Conservation (phyloP, 2,888 invertebrate species). For the Pandemis heparana region DNA sequence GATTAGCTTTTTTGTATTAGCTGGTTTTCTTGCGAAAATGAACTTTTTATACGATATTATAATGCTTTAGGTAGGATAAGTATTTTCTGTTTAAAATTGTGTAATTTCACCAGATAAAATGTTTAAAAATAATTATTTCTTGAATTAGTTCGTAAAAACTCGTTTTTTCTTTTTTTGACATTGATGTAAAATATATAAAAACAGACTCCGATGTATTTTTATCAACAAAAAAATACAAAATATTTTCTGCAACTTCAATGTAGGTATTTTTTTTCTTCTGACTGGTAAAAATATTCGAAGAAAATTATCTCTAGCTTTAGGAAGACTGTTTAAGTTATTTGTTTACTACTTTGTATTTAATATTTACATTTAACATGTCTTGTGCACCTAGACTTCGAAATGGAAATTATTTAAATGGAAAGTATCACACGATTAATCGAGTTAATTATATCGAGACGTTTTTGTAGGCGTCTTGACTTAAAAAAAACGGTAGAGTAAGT, state of each 20-base stretch:
- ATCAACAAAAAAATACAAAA: background rate
- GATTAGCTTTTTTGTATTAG: conserved; percentile 38
- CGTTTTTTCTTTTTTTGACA: background rate
- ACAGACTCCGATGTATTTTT: background rate
- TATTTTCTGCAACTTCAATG: background rate
- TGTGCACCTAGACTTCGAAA: background rate
- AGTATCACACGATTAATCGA: too few relatives aligned
- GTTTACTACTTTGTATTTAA: conserved; percentile 11
- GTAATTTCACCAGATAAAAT: conserved; percentile 12
- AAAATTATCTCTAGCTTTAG: conserved; percentile 8
- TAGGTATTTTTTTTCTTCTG: background rate
- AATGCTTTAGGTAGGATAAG: conserved; percentile 2
- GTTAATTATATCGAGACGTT: too few relatives aligned
- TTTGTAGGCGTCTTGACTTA: too few relatives aligned
- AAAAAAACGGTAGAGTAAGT: too few relatives aligned
- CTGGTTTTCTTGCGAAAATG: conserved; percentile 42
- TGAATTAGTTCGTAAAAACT: background rate
- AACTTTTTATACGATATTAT: conserved; percentile 30
- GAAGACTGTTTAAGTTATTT: conserved; percentile 26
- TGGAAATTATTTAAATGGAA: background rate
- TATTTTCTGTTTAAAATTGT: conserved; percentile 11
- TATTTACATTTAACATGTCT: conserved; percentile 15
- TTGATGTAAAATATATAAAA: background rate
- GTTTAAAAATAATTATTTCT: background rate
- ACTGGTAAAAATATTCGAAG: background rate